Base-by-base conservation (phyloP, 2,888 invertebrate species). In the Drosophila formosana region DNA sequence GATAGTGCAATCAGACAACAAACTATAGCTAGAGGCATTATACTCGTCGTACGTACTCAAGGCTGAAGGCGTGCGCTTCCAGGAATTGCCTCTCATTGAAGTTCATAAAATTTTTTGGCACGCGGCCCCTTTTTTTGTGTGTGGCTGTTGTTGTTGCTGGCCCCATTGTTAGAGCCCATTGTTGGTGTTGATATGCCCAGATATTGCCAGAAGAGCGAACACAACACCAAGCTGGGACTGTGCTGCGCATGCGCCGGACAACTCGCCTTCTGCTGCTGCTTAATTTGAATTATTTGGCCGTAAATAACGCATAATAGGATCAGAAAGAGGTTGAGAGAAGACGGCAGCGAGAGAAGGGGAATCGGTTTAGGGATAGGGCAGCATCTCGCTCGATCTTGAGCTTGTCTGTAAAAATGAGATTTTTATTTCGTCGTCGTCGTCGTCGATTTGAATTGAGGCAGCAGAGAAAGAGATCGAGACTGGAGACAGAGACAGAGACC, bases 201-300 rank as follows among this genome's bases (percentile, higher is more conserved):
- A 62, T 53, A 34, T 34, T 34, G 34, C 34, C 37, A n/a, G 32
- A 32, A 32, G 32, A 30, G 9, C 32, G 32, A 32, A 32, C 30
- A 30, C 30, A 30, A 8, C 32, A 66, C 57, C 52, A 58, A 51
- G 13, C 39, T 43, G 46, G 46, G 39, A 49, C 34, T 67, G 75
- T 74, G 56, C 34, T 67, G 75, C 76, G 75, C 78, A 78, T 76
- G 76, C 73, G 76, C 71, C 72, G 71, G 80, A 11, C 34, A 34
- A 11, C n/a, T 37, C 5, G 9, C 34, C 37, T 32, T 32, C 32
- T 37, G 11, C 11, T 37, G 37, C 37, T 37, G n/a, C 85, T 91
- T 91, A 89, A 90, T 91, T 90, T 91, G 87, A 91, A 90, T 90
- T 90, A 89, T 90, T 89, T 89, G 86, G 79, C 80, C 90, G 90